Evolutionary conservation across 2,888 invertebrate genomes (phyloP), one percentile per base, ranked within the genome.

Genomic region (Octonoba sinensis): DNA sequence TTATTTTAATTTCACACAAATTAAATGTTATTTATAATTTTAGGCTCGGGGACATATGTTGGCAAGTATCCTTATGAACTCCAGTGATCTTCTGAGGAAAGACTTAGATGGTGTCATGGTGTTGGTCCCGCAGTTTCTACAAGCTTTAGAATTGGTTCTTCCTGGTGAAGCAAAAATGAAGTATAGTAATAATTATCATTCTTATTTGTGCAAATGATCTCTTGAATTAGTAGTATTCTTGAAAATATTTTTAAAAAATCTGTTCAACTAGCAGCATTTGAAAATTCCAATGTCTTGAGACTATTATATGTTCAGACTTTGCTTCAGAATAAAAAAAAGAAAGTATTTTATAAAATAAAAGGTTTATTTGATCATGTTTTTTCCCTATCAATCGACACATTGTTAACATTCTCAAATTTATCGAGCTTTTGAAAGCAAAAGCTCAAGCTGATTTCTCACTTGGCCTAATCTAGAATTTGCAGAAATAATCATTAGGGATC

Each of bases 101-200:
- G 98, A 98, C 89, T 90, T 99, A 78, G 95, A 96, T 87, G 98
- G 99, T 0, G 94, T 96, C 1, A 92, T 96, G 88, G 94, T 97
- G 22, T 90, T 99, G 49, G 92, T 99, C 16, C 98, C 99, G 0
- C 93, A 94, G 84, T 94, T 96, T 87, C 92, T 99, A 73, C 92
- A 92, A 13, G 97, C 99, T 0, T 88, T 99, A 64, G 98, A 99
- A 89, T 91, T 95, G 64, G 95, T 99, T 20, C 90, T 99, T 56
- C 94, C 95, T 0, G 96, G 87, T 87, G 95, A 95, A 87, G 90
- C 93, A 12, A 93, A 82, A 71, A 66, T 71, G 46, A 82, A 72
- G 82, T 76, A 62, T 16, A 15, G 44, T 47, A 22, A 20, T 60
- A 15, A 24, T 20, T 6, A 12, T 60, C 22, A 18, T 20, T 18